phyloP scores from a whole-genome alignment of 1,140 invertebrate species.

The Daktulosphaira vitifoliae region DNA sequence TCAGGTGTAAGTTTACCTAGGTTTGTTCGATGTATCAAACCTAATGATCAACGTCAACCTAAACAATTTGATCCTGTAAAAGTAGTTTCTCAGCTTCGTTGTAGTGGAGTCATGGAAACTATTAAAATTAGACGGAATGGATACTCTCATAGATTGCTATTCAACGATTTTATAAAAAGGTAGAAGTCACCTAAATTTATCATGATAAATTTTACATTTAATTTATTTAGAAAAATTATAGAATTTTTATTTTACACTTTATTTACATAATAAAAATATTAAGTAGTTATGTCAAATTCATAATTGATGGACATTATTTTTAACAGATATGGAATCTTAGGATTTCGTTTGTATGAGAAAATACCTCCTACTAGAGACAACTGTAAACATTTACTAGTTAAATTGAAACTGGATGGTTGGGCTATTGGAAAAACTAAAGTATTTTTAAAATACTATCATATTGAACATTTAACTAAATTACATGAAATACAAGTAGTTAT shows the following conservation, averaged over 20 bases:
- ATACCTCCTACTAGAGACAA: slow-evolving; percentile 61
- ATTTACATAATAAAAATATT: background rate
- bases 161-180: slow-evolving; percentile 72
- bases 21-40: slow-evolving; percentile 77
- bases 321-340: slow-evolving; percentile 68
- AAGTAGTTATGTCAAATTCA: too few relatives aligned
- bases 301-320: slow-evolving; percentile 26
- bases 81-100: slow-evolving; percentile 65
- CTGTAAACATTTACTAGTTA: slow-evolving; percentile 59
- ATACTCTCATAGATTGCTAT: slow-evolving; percentile 68
- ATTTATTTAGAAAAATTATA: too few relatives aligned
- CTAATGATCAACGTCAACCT: slow-evolving; percentile 62
- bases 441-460: slow-evolving; percentile 79
- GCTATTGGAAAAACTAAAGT: slow-evolving; percentile 78
- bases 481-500: slow-evolving; percentile 59
- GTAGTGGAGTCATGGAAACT: slow-evolving; percentile 73
- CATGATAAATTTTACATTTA: background rate
- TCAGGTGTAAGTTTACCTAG: slow-evolving; percentile 63
- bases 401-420: slow-evolving; percentile 71
- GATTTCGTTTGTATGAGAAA: slow-evolving; percentile 62
- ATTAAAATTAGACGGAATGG: slow-evolving; percentile 71
- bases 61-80: slow-evolving; percentile 61
- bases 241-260: background rate
- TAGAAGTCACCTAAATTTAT: slow-evolving; percentile 41
- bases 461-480: slow-evolving; percentile 67